Conservation (phyloP, 2,797 vertebrate species). For the Ficedula albicollis region DNA sequence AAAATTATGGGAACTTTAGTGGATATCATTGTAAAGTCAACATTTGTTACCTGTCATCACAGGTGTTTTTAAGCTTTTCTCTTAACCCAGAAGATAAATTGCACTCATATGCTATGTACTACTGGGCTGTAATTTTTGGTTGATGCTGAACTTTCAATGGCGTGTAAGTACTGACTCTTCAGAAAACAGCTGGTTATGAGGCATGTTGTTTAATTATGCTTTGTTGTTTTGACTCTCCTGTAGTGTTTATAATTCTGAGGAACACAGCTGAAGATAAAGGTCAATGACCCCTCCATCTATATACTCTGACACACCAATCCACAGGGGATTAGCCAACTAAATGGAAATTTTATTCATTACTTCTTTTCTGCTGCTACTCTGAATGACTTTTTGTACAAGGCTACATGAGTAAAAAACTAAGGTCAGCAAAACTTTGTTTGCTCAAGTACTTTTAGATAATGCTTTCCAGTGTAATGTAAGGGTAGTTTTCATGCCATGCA, state of each 20-base stretch:
- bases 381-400: neutral
- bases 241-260: neutral
- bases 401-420: neutral
- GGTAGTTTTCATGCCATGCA: neutral
- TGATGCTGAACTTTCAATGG: neutral
- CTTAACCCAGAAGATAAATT: conserved; percentile 9
- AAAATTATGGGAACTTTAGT: neutral
- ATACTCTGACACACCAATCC: neutral
- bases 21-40: neutral
- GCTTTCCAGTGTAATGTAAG: neutral
- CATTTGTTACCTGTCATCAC: neutral
- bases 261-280: neutral
- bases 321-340: neutral
- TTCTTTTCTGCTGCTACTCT: neutral
- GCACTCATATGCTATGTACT: neutral
- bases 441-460: neutral
- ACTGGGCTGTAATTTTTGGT: neutral
- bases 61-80: conserved; percentile 12
- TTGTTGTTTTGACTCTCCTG: neutral
- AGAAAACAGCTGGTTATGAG: neutral
- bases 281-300: neutral
- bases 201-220: conserved; percentile 33
- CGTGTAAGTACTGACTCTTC: neutral
- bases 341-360: neutral
- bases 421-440: conserved; percentile 7